phyloP scores from a whole-genome alignment of 2,797 vertebrate genomes.

The Karalla daura region DNA sequence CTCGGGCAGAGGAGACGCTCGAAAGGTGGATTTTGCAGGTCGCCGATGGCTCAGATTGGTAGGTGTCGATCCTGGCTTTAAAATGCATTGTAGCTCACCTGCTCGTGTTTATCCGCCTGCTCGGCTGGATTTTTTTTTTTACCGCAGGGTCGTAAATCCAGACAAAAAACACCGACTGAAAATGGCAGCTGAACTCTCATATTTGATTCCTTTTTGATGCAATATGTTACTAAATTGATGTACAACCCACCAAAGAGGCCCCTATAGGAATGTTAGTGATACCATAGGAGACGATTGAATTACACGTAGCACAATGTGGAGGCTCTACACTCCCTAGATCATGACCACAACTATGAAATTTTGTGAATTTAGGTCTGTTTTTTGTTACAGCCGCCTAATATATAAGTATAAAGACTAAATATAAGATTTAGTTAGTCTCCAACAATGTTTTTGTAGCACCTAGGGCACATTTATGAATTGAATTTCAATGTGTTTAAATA shows the following conservation, averaged over 20 bases:
- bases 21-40: background rate
- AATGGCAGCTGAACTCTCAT: too few relatives aligned
- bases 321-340: background rate
- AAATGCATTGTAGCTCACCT: constrained; percentile 23
- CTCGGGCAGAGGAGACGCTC: background rate
- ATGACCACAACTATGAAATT: too few relatives aligned
- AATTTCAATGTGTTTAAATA: too few relatives aligned
- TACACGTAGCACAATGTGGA: background rate
- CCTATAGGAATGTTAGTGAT: background rate
- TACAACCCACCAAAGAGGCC: constrained; percentile 5
- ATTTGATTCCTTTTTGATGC: too few relatives aligned
- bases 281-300: background rate
- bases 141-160: too few relatives aligned
- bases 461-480: too few relatives aligned
- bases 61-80: constrained; percentile 31
- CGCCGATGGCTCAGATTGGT: constrained; percentile 28
- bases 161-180: background rate
- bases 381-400: background rate
- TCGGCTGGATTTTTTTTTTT: too few relatives aligned
- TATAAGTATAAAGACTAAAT: background rate
- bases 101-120: background rate
- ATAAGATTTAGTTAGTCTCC: background rate
- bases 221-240: background rate
- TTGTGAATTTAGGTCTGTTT: background rate
- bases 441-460: background rate